A percentile compares a stretch with the other conserved stretches of the same genome.
Conservation (phyloP, 1,140 invertebrate species). For the fruit fly (Drosophila melanogaster) region Release_6_plus_ISO1_MT NT_033777.3:9255001-9255500, state of each 20-base stretch:
- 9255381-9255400: constrained; percentile 62
- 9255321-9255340: not conserved
- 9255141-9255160: constrained; percentile 60
- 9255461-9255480: constrained; percentile 36
- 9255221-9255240: constrained; percentile 42
- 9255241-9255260: constrained; percentile 62
- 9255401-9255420: constrained; percentile 45
- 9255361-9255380: constrained; percentile 48
- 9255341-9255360: constrained; percentile 12
- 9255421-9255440: constrained; percentile 4
- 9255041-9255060: constrained; percentile 13
- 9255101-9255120: constrained; percentile 19
- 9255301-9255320: constrained; percentile 29
- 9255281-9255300: constrained; percentile 9
- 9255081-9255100: constrained; percentile 14
- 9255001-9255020: not conserved
- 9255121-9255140: constrained; percentile 38
- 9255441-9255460: constrained; percentile 41
- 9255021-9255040: constrained; percentile 11
- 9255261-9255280: constrained; percentile 50
- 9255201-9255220: constrained; percentile 39
- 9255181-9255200: constrained; percentile 47
- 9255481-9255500: not conserved
- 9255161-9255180: constrained; percentile 52
- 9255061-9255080: not conserved